phyloP scores from a whole-genome alignment of 1,140 invertebrate species.

The Periplaneta americana region DNA sequence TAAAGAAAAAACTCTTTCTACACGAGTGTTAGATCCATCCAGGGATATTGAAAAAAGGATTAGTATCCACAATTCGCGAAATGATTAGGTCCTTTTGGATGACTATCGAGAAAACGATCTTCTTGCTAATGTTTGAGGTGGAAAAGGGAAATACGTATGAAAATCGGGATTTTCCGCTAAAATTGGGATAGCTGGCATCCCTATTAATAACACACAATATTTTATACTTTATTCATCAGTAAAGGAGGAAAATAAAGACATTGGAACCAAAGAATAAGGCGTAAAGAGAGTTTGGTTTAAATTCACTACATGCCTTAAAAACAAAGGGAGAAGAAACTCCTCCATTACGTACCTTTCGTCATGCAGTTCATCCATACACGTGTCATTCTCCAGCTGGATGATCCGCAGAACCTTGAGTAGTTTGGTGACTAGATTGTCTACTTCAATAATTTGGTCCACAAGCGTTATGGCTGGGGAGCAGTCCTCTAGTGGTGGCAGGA shows the following conservation, averaged over 20 bases:
- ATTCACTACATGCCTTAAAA: neutral
- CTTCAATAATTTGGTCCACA: slow-evolving; percentile 67
- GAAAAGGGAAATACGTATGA: too few relatives aligned
- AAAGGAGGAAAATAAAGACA: neutral
- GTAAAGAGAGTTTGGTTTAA: too few relatives aligned
- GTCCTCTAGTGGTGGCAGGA: slow-evolving; percentile 1
- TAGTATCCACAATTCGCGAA: too few relatives aligned
- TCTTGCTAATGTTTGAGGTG: too few relatives aligned
- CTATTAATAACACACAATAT: too few relatives aligned
- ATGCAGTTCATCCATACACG: slow-evolving; percentile 33
- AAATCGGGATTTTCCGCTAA: too few relatives aligned
- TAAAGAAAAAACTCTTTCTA: too few relatives aligned
- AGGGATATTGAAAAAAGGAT: too few relatives aligned
- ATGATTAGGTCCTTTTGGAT: too few relatives aligned
- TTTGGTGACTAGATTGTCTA: slow-evolving; percentile 67
- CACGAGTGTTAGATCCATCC: too few relatives aligned
- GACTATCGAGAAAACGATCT: too few relatives aligned
- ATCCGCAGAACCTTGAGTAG: slow-evolving; percentile 66
- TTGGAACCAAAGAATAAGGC: neutral
- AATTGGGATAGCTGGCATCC: too few relatives aligned
- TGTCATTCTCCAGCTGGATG: slow-evolving; percentile 62
- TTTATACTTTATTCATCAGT: neutral
- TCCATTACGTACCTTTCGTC: slow-evolving; percentile 18
- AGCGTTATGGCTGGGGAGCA: slow-evolving; percentile 41
- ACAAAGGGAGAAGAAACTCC: neutral